Percentiles rank a stretch among this genome's conserved stretches.
These are phyloP conservation scores for Sipha maydis DNA, from an alignment of 2,888 invertebrate species.

Conservation along the genomic window DNA sequence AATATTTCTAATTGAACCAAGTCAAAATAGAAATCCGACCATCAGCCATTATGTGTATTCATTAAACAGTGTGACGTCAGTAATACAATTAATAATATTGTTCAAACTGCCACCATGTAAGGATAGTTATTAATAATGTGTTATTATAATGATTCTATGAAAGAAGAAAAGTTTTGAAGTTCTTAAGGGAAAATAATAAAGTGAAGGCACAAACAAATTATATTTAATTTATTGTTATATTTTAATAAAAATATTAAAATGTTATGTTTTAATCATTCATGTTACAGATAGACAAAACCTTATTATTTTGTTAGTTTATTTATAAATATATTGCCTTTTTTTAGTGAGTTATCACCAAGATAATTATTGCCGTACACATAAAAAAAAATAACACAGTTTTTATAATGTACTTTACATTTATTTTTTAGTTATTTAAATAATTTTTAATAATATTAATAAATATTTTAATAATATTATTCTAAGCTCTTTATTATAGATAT, in stretches of 20 bases:
- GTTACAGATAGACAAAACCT: not conserved
- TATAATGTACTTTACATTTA: not conserved
- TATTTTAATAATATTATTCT: not conserved
- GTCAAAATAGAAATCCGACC: conserved; percentile 12
- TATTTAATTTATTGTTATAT: not conserved
- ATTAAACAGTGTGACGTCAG: conserved; percentile 33
- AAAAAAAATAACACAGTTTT: too few species aligned
- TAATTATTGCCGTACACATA: not conserved
- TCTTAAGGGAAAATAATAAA: conserved; percentile 18
- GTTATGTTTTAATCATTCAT: not conserved
- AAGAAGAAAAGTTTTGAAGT: conserved; percentile 15
- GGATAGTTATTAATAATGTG: conserved; percentile 23
- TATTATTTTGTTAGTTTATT: not conserved
- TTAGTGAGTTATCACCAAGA: not conserved
- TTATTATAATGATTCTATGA: conserved; percentile 7
- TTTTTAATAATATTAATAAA: too few species aligned
- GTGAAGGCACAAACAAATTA: conserved; percentile 28
- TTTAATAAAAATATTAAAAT: not conserved
- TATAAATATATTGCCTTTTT: not conserved
- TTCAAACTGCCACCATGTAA: not conserved
- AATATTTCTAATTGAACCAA: conserved; percentile 11
- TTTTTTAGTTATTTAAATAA: not conserved
- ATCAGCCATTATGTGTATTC: not conserved
- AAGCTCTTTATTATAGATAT: not conserved
- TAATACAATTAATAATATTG: conserved; percentile 21